Base-by-base conservation (phyloP, 1,140 invertebrate genomes). In the Anastrepha ludens region DNA sequence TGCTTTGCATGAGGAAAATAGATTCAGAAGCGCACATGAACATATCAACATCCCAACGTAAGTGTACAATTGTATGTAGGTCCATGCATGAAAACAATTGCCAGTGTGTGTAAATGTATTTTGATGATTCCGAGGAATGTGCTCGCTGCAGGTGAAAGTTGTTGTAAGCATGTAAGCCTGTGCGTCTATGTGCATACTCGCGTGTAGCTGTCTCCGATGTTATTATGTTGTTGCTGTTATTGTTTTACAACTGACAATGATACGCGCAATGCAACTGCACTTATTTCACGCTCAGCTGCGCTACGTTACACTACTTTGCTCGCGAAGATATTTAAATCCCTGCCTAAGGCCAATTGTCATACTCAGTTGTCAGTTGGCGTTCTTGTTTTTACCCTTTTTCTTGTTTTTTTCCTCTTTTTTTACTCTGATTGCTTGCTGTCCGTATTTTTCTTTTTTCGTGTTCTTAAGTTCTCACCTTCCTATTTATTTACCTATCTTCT, bases 271-370 rank as follows among this genome's bases (percentile, higher is more conserved):
- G 20, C 74, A 81, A 81, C 50, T 81, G 74, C 74, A 81, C 74
- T 81, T 58, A 58, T 81, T 81, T 20, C 44, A 81, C 47, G 74
- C 74, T 81, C 47, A 81, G 47, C 47, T 81, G 74, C 74, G 0
- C 17, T 55, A 55, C 47, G 74, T 81, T 55, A 55, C 74, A 47
- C 74, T 58, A 81, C 47, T 81, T 81, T 58, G 20, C 74, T 20
- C 47, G 50, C 47, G n/a, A n/a, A 29, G 17, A 55, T 81, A 81
- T 81, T 81, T 81, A 81, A 58, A 81, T 81, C 74, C 47, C 74
- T 47, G 74, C 74, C 74, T 81, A 81, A 81, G 74, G 74, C 44
- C 50, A 81, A 81, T 81, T 81, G 74, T 81, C 50, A 81, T 58
- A 58, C 74, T 55, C 15, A 81, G 50, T 81, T 81, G 74, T 81